phyloP scores from a whole-genome alignment of 1,140 invertebrate species.

The Pygmarrhopalites habei region DNA sequence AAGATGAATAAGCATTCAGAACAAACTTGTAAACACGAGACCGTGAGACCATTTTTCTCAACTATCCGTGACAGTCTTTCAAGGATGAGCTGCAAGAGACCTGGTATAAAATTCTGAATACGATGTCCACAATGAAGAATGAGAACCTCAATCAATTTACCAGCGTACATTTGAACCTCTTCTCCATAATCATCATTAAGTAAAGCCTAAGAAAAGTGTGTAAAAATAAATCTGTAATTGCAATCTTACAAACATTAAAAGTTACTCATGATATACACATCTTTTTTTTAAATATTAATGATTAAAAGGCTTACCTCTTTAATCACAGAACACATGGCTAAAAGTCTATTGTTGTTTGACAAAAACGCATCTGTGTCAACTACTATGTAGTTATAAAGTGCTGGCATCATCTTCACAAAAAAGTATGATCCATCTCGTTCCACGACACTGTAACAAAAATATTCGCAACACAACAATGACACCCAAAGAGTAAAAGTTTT shows the following conservation, averaged over 20 bases:
- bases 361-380: slow-evolving; percentile 90
- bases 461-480: no score
- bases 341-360: slow-evolving; percentile 76
- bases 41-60: slow-evolving; percentile 78
- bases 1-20: no score
- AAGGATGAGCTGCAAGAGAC: slow-evolving; percentile 81
- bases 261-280: no score
- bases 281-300: no score
- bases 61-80: slow-evolving; percentile 74
- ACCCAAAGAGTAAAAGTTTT: no score
- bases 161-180: slow-evolving; percentile 93
- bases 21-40: slow-evolving; percentile 91
- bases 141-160: slow-evolving; percentile 94
- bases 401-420: slow-evolving; percentile 98
- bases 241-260: no score
- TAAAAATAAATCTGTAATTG: no score
- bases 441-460: slow-evolving; percentile 62
- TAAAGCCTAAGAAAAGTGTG: no score
- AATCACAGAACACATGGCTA: slow-evolving; percentile 93
- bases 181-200: no score
- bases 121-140: slow-evolving; percentile 76
- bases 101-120: slow-evolving; percentile 39
- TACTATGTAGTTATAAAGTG: slow-evolving; percentile 94
- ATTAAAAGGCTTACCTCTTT: slow-evolving; percentile 79
- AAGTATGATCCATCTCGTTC: slow-evolving; percentile 80